Percentiles rank a stretch among this genome's conserved stretches.
phyloP scores from a whole-genome alignment of 2,113 vertebrate genomes.

The Ctenodactylus gundi region DNA sequence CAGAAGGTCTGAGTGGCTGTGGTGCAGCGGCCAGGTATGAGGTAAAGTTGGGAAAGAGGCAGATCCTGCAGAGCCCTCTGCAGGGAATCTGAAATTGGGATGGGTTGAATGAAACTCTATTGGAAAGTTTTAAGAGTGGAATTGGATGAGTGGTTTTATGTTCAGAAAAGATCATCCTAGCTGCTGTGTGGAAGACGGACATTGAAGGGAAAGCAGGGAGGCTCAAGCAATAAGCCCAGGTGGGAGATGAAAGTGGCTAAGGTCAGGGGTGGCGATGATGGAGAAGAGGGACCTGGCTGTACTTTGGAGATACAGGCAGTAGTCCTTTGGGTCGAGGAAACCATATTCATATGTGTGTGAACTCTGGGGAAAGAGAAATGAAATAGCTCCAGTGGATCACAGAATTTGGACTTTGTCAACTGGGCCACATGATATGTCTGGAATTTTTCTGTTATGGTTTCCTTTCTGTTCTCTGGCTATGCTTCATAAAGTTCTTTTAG shows the following conservation, averaged over 20 bases:
- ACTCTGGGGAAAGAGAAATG: constrained; percentile 39
- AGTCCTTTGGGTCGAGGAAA: background rate
- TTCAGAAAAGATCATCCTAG: background rate
- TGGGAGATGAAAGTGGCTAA: background rate
- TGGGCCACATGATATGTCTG: constrained; percentile 63
- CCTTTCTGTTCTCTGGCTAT: constrained; percentile 63
- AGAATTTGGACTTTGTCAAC: constrained; percentile 65
- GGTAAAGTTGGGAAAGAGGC: background rate
- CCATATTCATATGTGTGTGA: background rate
- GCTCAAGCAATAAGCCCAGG: background rate
- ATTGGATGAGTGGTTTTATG: background rate
- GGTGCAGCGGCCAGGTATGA: accelerated
- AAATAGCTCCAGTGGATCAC: constrained; percentile 26
- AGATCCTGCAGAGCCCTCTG: background rate
- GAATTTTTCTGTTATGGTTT: constrained; percentile 76
- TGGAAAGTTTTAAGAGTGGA: background rate
- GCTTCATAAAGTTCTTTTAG: constrained; percentile 55
- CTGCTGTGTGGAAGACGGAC: background rate
- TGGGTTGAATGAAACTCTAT: background rate
- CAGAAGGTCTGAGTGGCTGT: background rate
- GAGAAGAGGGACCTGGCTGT: background rate
- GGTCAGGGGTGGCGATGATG: background rate
- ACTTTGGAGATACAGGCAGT: background rate
- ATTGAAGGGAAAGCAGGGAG: background rate
- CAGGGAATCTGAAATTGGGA: background rate